Conservation (phyloP, 2,113 vertebrate genomes). For the Rattus rattus region DNA sequence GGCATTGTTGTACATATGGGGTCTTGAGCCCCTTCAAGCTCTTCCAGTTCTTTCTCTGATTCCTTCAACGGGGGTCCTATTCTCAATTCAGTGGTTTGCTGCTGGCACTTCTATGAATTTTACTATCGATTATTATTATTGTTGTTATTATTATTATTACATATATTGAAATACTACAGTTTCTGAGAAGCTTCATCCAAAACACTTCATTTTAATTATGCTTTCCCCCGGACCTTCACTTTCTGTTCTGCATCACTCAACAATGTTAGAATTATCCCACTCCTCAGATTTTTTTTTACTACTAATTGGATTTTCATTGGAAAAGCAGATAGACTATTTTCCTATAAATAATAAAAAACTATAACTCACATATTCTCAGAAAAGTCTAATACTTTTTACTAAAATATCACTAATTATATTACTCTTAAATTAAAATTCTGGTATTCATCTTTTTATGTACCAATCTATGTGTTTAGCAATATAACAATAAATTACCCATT, state of each 20-base stretch:
- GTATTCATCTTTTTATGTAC: background rate
- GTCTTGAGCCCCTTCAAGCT: too few species aligned
- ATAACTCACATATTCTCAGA: background rate
- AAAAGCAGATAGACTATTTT: background rate
- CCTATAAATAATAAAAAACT: background rate
- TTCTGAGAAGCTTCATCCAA: too few species aligned
- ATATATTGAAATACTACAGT: background rate
- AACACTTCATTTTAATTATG: background rate
- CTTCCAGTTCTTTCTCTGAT: too few species aligned
- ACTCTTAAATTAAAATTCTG: background rate
- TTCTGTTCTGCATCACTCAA: background rate
- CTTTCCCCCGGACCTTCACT: background rate
- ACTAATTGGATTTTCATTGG: background rate
- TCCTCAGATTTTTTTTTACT: background rate
- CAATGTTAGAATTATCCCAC: background rate
- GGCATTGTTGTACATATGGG: too few species aligned
- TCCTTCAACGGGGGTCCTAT: too few species aligned
- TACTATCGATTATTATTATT: background rate
- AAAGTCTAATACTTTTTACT: background rate
- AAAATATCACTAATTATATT: background rate
- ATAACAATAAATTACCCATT: background rate
- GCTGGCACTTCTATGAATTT: background rate
- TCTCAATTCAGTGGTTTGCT: too few species aligned
- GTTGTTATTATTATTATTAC: background rate
- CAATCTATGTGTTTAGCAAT: background rate